phyloP scores from a whole-genome alignment of 2,797 vertebrate genomes.

The Etheostoma nigrum region DNA sequence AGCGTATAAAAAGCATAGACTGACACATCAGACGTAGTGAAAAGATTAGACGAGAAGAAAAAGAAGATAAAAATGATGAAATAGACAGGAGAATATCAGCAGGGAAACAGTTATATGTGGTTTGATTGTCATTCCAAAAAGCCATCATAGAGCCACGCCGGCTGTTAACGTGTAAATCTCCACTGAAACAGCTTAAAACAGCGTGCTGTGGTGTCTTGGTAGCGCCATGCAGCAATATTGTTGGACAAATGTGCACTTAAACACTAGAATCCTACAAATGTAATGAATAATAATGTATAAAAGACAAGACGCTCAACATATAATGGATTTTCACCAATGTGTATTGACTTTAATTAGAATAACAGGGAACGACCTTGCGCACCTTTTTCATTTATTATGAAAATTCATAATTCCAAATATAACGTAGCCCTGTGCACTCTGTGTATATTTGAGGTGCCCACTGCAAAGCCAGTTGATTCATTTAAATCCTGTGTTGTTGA shows the following conservation, averaged over 20 bases:
- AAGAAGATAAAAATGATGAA: conserved; percentile 14
- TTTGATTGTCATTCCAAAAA: conserved; percentile 3
- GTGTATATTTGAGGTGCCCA: too few species aligned
- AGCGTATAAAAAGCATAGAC: conserved; percentile 4
- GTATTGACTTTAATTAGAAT: too few species aligned
- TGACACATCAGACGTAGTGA: not conserved
- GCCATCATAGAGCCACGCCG: not conserved
- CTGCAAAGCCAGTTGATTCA: too few species aligned
- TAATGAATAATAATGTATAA: not conserved
- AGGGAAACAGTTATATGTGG: not conserved
- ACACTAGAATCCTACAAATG: not conserved
- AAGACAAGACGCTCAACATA: not conserved
- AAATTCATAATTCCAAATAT: too few species aligned
- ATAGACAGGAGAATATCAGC: not conserved
- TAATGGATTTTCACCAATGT: not conserved
- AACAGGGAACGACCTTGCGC: not conserved
- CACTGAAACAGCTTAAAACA: conserved; percentile 1
- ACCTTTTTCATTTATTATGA: too few species aligned
- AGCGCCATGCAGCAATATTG: not conserved
- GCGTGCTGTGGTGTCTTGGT: not conserved
- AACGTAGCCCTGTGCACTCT: too few species aligned
- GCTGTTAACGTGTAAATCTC: not conserved
- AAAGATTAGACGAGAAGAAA: conserved; percentile 1
- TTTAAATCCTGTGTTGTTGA: too few species aligned
- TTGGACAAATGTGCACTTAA: not conserved